Percentiles rank a stretch among this genome's conserved stretches.
Conservation (phyloP, 2,797 vertebrate species). For the Poeciliopsis gracilis region DNA sequence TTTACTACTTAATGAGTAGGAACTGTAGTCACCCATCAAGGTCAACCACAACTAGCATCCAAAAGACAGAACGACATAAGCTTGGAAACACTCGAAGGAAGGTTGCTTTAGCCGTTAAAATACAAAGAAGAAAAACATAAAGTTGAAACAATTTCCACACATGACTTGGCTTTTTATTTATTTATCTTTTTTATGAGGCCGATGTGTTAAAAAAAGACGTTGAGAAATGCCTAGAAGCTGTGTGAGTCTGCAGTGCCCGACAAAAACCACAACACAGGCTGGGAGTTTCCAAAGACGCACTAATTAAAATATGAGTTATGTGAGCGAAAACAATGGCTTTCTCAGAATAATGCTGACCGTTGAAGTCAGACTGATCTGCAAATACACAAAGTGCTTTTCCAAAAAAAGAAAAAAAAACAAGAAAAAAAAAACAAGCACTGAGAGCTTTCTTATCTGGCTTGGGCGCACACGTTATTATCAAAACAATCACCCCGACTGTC, state of each 20-base stretch:
- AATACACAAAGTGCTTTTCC: conserved; percentile 41
- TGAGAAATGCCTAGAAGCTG: conserved; percentile 61
- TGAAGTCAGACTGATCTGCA: conserved; percentile 16
- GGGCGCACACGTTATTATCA: conserved; percentile 56
- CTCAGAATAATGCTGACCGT: conserved; percentile 51
- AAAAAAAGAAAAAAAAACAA: conserved; percentile 10
- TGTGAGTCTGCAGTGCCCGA: conserved; percentile 58
- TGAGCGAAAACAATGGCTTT: conserved; percentile 58
- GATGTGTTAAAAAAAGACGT: conserved; percentile 35
- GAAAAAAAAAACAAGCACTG: conserved; percentile 13
- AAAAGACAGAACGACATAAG: conserved; percentile 60
- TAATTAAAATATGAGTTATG: conserved; percentile 70
- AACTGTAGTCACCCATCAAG: conserved; percentile 77
- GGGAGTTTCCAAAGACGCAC: conserved; percentile 67
- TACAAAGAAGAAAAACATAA: conserved; percentile 41
- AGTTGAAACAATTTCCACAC: conserved; percentile 50
- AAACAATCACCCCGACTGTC: conserved; percentile 51
- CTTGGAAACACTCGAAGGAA: conserved; percentile 46
- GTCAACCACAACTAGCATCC: conserved; percentile 70
- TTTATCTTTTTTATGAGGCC: conserved; percentile 28
- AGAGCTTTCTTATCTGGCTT: conserved; percentile 33
- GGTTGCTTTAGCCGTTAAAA: conserved; percentile 38
- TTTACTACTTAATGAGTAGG: conserved; percentile 83
- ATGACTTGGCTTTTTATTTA: conserved; percentile 48
- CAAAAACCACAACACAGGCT: conserved; percentile 63